Evolutionary conservation across 2,888 invertebrate species (phyloP).

Genomic region (Acrobeloides nanus): DNA sequence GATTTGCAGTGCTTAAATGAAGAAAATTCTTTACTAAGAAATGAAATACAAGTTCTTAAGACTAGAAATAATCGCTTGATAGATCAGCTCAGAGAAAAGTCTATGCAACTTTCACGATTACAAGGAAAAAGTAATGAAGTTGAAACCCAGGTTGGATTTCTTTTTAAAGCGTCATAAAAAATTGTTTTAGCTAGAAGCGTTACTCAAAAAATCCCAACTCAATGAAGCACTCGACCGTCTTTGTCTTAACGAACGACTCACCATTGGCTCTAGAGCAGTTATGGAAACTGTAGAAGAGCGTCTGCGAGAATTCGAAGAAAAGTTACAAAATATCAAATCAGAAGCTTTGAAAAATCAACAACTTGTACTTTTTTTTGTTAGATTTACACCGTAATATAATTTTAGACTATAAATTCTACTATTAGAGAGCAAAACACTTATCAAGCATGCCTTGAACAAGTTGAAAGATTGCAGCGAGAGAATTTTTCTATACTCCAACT

Average conservation of each 20-base stretch:
- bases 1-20: conserved; percentile 12
- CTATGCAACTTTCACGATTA: conserved; percentile 34
- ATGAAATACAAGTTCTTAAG: conserved; percentile 27
- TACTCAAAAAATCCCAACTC: conserved; percentile 28
- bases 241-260: conserved; percentile 30
- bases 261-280: conserved; percentile 14
- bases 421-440: conserved; percentile 34
- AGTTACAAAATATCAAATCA: conserved; percentile 30
- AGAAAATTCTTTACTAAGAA: conserved; percentile 21
- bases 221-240: conserved; percentile 40
- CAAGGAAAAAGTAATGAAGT: conserved; percentile 32
- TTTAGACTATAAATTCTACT: conserved; percentile 32
- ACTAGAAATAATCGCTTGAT: conserved; percentile 40
- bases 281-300: conserved; percentile 33
- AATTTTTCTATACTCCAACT: conserved; percentile 37
- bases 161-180: conserved; percentile 1
- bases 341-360: conserved; percentile 39
- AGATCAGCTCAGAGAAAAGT: conserved; percentile 47
- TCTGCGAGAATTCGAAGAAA: conserved; percentile 31
- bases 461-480: conserved; percentile 48
- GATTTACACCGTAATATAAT: conserved; percentile 3
- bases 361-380: conserved; percentile 23
- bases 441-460: conserved; percentile 43
- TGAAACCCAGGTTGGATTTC: conserved; percentile 33
- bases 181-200: conserved; percentile 23